Percentiles rank a stretch among this genome's conserved stretches.
Evolutionary conservation across 2,113 vertebrate species (phyloP).

Genomic region (Oophaga pumilio): DNA sequence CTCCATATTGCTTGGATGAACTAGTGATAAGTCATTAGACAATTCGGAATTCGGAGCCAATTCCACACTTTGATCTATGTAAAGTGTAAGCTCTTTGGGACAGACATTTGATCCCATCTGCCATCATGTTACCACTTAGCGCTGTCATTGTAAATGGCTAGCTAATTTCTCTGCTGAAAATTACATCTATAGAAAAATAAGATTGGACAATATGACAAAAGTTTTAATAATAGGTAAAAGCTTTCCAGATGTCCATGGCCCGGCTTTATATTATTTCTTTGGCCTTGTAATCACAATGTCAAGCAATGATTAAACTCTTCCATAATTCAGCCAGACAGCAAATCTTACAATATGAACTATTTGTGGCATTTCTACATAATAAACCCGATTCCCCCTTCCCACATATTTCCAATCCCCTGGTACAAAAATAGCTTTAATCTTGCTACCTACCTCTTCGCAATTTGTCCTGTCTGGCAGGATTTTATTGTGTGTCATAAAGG

Average conservation of each 20-base stretch:
- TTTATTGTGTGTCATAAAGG: conserved; percentile 63
- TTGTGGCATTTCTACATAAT: conserved; percentile 7
- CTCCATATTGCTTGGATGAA: not conserved
- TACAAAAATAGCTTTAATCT: conserved; percentile 54
- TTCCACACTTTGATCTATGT: not conserved
- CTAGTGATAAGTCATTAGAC: not conserved
- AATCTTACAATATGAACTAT: conserved; percentile 16
- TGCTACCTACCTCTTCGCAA: conserved; percentile 26
- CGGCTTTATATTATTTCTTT: not conserved
- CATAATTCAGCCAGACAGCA: conserved; percentile 21
- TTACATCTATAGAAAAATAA: conserved; percentile 3
- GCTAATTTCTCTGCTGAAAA: not conserved
- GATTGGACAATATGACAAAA: conserved; percentile 9
- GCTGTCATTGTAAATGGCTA: not conserved
- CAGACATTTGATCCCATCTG: not conserved
- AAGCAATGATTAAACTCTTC: conserved; percentile 10
- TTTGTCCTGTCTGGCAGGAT: conserved; percentile 61
- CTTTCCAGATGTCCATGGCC: conserved; percentile 9
- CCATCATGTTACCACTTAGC: not conserved
- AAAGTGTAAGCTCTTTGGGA: not conserved
- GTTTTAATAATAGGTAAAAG: conserved; percentile 16
- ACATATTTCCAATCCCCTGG: conserved; percentile 55
- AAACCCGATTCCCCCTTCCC: conserved; percentile 20
- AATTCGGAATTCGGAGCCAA: not conserved
- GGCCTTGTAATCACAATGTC: not conserved